These are phyloP conservation scores for Calameuta filiformis DNA, from an alignment of 2,888 invertebrate species.

Conservation along the genomic window DNA sequence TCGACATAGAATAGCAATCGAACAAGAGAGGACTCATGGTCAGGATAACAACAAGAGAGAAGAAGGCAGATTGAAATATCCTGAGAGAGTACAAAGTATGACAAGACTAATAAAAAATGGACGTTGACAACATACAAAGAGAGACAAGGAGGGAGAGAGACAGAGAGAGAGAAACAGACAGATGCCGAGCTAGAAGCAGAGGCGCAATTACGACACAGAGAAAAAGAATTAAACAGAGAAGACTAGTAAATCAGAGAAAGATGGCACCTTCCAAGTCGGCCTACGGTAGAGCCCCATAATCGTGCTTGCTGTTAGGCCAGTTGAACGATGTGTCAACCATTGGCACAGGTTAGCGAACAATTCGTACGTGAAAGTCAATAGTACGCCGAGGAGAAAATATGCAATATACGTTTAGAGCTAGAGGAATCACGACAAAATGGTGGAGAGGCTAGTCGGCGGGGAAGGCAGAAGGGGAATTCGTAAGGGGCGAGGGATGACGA, in stretches of 20 bases:
- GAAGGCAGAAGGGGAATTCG: constrained; percentile 28
- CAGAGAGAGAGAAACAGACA: constrained; percentile 12
- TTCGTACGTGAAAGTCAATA: constrained; percentile 31
- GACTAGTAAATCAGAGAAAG: constrained; percentile 14
- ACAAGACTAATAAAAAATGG: not conserved
- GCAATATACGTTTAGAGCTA: constrained; percentile 54
- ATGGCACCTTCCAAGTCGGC: constrained; percentile 56
- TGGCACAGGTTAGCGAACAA: constrained; percentile 37
- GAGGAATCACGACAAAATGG: constrained; percentile 64
- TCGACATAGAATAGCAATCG: not conserved
- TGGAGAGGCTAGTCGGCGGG: constrained; percentile 37
- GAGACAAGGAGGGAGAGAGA: constrained; percentile 11
- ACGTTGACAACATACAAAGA: not conserved
- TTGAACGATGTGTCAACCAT: constrained; percentile 52
- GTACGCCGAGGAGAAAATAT: constrained; percentile 35
- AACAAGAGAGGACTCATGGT: not conserved
- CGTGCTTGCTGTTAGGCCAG: constrained; percentile 47
- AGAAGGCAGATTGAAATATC: not conserved
- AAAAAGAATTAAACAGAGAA: constrained; percentile 11
- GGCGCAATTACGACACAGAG: constrained; percentile 20
- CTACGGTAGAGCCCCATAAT: constrained; percentile 58
- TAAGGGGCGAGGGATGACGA: constrained; percentile 19
- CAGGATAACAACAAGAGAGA: constrained; percentile 4
- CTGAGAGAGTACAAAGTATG: not conserved
- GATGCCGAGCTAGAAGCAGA: constrained; percentile 5